These are phyloP conservation scores for Sarcophaga subvicina DNA, from an alignment of 2,888 invertebrate genomes.

Conservation along the genomic window DNA sequence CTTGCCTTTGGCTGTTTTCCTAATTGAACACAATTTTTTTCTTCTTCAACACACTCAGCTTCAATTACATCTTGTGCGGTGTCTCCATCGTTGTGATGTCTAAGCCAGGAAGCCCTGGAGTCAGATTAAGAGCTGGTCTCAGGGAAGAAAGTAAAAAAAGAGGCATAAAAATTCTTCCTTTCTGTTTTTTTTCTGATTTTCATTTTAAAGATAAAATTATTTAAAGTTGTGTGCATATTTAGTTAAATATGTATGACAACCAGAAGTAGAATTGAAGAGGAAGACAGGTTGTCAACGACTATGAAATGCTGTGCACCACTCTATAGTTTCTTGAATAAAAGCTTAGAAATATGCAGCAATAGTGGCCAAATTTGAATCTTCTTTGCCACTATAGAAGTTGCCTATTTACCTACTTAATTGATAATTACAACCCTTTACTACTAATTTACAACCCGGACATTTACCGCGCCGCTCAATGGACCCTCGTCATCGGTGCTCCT, in stretches of 20 bases:
- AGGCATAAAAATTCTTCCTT: not conserved
- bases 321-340: not conserved
- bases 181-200: not conserved
- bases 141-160: not conserved
- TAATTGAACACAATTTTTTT: constrained; percentile 60
- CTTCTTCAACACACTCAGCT: not conserved
- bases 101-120: constrained; percentile 48
- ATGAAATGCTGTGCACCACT: too few relatives aligned
- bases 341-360: not conserved
- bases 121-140: constrained; percentile 40
- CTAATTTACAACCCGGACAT: too few relatives aligned
- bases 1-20: constrained; percentile 60
- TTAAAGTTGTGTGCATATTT: not conserved
- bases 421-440: too few relatives aligned
- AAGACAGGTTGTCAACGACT: not conserved
- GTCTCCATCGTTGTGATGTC: constrained; percentile 6
- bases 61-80: not conserved
- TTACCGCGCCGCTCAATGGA: too few relatives aligned
- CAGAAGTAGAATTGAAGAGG: not conserved
- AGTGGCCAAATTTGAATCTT: too few relatives aligned
- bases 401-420: too few relatives aligned
- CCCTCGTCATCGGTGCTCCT: too few relatives aligned
- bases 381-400: too few relatives aligned
- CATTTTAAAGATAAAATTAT: not conserved
- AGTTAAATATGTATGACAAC: not conserved